Base-by-base conservation (phyloP, 2,888 invertebrate species). In the Leptinotarsa juncta region DNA sequence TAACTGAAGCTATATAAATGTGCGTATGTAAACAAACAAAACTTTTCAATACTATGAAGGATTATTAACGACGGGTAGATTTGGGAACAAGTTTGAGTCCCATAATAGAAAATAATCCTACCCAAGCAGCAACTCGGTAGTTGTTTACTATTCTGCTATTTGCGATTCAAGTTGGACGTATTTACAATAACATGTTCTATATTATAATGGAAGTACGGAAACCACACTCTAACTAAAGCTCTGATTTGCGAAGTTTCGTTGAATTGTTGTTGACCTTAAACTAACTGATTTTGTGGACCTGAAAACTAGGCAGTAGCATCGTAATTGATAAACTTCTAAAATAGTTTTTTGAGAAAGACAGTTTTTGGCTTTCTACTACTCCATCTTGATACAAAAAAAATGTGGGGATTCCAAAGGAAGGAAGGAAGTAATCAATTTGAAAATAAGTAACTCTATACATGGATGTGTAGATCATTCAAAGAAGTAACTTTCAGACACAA, bases 61-160 rank as follows among this genome's bases (percentile, higher is more conserved):
- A 57, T 57, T 57, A 57, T 57, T 23, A 18, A 57, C 23, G 23
- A 57, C 23, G 57, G 23, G 57, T 23, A 12, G 57, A 57, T 23
- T 57, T 57, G 16, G 57, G 15, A 23, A 57, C 57, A 57, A 57
- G 57, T n/a, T 51, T 51, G 51, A 51, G 7, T 57, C 26, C 57
- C 20, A 4, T 26, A 23, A 57, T 57, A 23, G 57, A 15, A 57
- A 20, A 20, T 23, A 57, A 57, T 57, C 57, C 57, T 26, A 57
- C 57, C 57, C 57, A 15, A 57, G 20, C 57, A 14, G 26, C 57
- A 20, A 57, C 57, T 26, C 57, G 57, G 18, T 20, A 16, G 20
- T 20, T 57, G 23, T 57, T 57, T 10, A 23, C 23, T 23, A 57
- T 57, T 57, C 26, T 14, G 57, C 23, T 57, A 23, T 57, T 57